Base-by-base conservation (phyloP, 2,113 vertebrate species). In the Mastomys coucha region DNA sequence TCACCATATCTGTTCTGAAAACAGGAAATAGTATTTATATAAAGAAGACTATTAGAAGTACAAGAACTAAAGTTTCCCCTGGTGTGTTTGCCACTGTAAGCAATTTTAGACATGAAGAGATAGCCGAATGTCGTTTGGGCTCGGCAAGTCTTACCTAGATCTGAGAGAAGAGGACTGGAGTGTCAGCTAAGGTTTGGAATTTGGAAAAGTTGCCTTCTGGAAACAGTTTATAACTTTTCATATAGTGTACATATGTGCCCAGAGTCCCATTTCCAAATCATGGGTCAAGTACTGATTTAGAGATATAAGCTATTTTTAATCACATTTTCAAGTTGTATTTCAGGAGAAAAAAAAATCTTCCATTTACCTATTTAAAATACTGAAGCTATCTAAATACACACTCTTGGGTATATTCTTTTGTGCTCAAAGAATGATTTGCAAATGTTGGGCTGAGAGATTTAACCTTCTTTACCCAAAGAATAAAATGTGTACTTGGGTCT, bases 401-500 rank as follows among this genome's bases (percentile, higher is more conserved):
- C 81, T 63, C 56, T 33, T 88, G 56, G 39, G 60, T 85, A 72
- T 73, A 63, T 86, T 94, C 69, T 98, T 9, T 76, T 81, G 31
- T 95, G 82, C 60, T 94, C 88, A 96, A 96, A 89, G 63, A 95
- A 78, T 80, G 3, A 11, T 91, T 89, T 95, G 70, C 31, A 96
- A 94, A 80, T 85, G 42, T 84, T 85, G 28, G 51, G 16, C n/a
- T 95, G 63, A 45, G 19, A 97, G 42, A 36, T 73, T 92, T 96
- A 96, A 85, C 87, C 92, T 88, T 77, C 45, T 88, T 85, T 89
- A 90, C n/a, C 90, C n/a, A 92, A 95, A 95, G 39, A 95, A 97
- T 96, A 92, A 95, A 94, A 94, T 63, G 4, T 80, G 14, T 92
- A 53, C 69, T 28, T 89, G 60, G 89, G 22, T 94, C 16, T 31